phyloP scores from a whole-genome alignment of 2,113 vertebrate genomes.

The Pipa parva region DNA sequence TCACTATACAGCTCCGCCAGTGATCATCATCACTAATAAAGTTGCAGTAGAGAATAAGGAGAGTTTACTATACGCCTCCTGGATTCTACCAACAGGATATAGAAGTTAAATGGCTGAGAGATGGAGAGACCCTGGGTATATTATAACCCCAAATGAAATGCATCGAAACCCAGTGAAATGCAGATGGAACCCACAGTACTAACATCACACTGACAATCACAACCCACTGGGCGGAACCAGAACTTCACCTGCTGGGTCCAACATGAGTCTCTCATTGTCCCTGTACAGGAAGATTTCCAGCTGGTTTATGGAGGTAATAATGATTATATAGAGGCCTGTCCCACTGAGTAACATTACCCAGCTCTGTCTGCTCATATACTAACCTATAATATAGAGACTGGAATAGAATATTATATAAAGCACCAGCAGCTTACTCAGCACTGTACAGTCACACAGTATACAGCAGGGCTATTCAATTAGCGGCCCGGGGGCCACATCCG shows the following conservation, averaged over 20 bases:
- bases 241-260: neutral
- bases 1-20: neutral
- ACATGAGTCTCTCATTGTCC: neutral
- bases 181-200: neutral
- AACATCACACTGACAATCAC: neutral
- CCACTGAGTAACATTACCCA: too few species aligned
- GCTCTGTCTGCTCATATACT: too few species aligned
- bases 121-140: neutral
- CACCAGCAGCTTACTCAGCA: too few species aligned
- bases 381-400: too few species aligned
- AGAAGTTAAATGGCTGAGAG: neutral
- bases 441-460: too few species aligned
- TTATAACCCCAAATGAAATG: too few species aligned
- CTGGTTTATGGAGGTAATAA: conserved; percentile 5
- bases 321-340: neutral
- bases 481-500: too few species aligned
- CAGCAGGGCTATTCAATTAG: too few species aligned
- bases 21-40: neutral
- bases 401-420: too few species aligned
- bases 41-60: neutral
- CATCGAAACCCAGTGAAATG: neutral
- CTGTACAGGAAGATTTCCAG: neutral
- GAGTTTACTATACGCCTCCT: neutral
- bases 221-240: too few species aligned
- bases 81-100: neutral